phyloP scores from a whole-genome alignment of 2,888 invertebrate genomes.

The Pherbina coryleti region DNA sequence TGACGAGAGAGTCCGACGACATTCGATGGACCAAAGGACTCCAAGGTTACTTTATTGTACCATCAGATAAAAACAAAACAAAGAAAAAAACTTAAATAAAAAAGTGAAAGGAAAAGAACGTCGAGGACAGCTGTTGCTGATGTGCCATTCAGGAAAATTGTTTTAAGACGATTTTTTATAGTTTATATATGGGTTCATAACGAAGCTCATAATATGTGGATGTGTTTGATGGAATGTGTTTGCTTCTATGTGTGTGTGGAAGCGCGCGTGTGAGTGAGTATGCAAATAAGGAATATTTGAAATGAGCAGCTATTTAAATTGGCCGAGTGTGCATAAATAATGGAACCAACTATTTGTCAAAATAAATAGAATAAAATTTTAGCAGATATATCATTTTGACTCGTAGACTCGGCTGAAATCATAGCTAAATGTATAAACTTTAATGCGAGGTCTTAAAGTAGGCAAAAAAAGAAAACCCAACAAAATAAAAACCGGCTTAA shows the following conservation, averaged over 20 bases:
- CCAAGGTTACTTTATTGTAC: neutral
- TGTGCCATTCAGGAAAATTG: conserved; percentile 52
- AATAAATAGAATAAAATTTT: conserved; percentile 55
- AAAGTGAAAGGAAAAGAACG: conserved; percentile 35
- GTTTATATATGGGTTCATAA: conserved; percentile 35
- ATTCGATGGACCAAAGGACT: neutral
- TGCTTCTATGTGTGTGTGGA: neutral
- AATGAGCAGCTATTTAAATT: conserved; percentile 37
- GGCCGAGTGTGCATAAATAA: conserved; percentile 60
- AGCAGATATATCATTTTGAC: conserved; percentile 45
- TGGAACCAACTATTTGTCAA: conserved; percentile 60
- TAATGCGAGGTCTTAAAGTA: neutral
- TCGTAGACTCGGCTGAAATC: conserved; percentile 40
- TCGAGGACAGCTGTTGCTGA: conserved; percentile 55
- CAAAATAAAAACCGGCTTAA: neutral
- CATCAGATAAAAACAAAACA: neutral
- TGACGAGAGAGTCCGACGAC: conserved; percentile 34
- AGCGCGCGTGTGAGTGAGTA: neutral
- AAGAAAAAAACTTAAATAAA: neutral
- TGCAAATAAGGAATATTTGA: neutral
- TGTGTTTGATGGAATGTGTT: neutral
- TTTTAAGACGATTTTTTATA: conserved; percentile 49
- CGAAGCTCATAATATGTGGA: conserved; percentile 43
- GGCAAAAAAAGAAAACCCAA: neutral
- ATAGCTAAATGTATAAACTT: conserved; percentile 6